A percentile compares a stretch with the other conserved stretches of the same genome.
Evolutionary conservation across 2,797 vertebrate species (phyloP).

Genomic region (Urocyon cinereoargenteus): DNA sequence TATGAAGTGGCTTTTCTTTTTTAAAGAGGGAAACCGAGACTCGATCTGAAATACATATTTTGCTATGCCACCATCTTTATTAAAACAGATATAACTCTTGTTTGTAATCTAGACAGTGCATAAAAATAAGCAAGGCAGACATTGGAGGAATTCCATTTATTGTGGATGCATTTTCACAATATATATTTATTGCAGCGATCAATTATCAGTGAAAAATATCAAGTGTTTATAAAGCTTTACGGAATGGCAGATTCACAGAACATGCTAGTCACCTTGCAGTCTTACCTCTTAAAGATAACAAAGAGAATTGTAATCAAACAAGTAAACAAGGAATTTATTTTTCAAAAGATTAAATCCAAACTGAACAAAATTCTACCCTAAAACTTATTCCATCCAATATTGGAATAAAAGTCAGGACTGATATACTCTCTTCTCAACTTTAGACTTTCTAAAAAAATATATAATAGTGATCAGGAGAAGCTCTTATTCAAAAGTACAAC

Average conservation of each 20-base stretch:
- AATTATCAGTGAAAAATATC: slow-evolving; percentile 90
- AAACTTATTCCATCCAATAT: slow-evolving; percentile 82
- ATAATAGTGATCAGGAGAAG: slow-evolving; percentile 66
- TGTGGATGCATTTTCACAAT: slow-evolving; percentile 95
- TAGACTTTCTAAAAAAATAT: slow-evolving; percentile 64
- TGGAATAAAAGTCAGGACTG: slow-evolving; percentile 76
- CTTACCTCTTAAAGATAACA: slow-evolving; percentile 88
- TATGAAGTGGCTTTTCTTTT: slow-evolving; percentile 1
- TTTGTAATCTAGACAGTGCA: neutral
- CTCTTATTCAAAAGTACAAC: slow-evolving; percentile 54
- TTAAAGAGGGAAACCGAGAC: slow-evolving; percentile 37
- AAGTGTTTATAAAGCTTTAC: slow-evolving; percentile 88
- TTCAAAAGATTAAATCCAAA: slow-evolving; percentile 75
- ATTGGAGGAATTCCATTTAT: slow-evolving; percentile 95
- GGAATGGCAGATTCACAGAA: slow-evolving; percentile 88
- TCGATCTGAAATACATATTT: neutral
- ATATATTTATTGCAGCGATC: slow-evolving; percentile 92
- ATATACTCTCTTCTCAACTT: slow-evolving; percentile 68
- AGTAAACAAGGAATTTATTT: slow-evolving; percentile 85
- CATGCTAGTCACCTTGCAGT: slow-evolving; percentile 87
- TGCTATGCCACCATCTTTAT: slow-evolving; percentile 48
- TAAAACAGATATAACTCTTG: neutral
- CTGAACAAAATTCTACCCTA: slow-evolving; percentile 66
- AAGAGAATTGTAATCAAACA: slow-evolving; percentile 85
- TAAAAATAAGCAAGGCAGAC: slow-evolving; percentile 70